phyloP scores from a whole-genome alignment of 2,797 vertebrate species.

The Cephalopachus bancanus region DNA sequence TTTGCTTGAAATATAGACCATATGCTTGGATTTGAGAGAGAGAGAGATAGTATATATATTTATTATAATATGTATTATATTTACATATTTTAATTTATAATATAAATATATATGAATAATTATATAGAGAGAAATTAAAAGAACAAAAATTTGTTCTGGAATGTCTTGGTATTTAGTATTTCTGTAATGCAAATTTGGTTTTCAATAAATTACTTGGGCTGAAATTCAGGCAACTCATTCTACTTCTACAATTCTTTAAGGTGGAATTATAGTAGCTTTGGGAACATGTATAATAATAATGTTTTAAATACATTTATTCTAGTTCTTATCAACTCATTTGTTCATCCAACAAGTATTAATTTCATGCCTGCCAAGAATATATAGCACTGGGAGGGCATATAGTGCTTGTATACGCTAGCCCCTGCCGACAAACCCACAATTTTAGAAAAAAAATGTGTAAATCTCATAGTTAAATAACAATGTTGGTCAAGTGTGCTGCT shows the following conservation, averaged over 20 bases:
- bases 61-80: background rate
- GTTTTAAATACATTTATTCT: slow-evolving; percentile 34
- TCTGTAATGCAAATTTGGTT: background rate
- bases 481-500: background rate
- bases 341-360: slow-evolving; percentile 25
- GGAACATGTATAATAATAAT: background rate
- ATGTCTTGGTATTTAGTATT: background rate
- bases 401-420: background rate
- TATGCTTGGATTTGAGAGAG: background rate
- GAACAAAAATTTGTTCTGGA: background rate
- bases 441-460: slow-evolving; percentile 13
- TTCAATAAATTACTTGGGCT: slow-evolving; percentile 37
- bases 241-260: background rate
- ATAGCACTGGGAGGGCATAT: background rate
- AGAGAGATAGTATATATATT: background rate
- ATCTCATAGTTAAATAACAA: slow-evolving; percentile 2
- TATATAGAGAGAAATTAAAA: background rate
- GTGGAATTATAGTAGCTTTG: background rate
- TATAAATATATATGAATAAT: background rate
- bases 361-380: slow-evolving; percentile 18
- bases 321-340: slow-evolving; percentile 4
- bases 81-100: background rate
- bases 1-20: background rate
- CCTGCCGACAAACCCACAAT: background rate
- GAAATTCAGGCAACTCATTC: slow-evolving; percentile 25